Base-by-base conservation (phyloP, 1,140 invertebrate genomes). In the Philotrypesis tridentata region DNA sequence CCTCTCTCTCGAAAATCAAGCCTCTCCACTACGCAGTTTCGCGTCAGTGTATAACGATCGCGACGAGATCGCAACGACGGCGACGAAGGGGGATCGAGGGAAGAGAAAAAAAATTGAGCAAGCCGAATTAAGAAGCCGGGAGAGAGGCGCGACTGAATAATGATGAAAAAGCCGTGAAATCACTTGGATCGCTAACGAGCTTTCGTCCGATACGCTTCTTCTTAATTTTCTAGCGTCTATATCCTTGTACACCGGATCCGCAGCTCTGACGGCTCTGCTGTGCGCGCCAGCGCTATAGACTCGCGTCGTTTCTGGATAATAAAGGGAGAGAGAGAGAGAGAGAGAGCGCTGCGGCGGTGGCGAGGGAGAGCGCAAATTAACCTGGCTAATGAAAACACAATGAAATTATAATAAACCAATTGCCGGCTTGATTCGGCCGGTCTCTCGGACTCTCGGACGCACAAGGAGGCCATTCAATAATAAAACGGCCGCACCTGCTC, bases 401-500 rank as follows among this genome's bases (percentile, higher is more conserved):
- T 91, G 90, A 91, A 91, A 92, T 92, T 91, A 90, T 91, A 91
- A 92, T 92, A 90, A 92, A 90, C 90, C 89, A 92, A 92, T 91
- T 92, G 89, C 88, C 87, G 87, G 87, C 87, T 89, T 91, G 90
- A 91, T 92, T 90, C 88, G 88, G 48, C 21, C 86, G 89, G 89
- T 84, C 78, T 55, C 48, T 55, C 48, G 48, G 48, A 55, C 48
- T 55, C 48, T 72, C 87, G 87, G 87, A 55, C 48, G 48, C 48
- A 55, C 86, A 91, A 90, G 90, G 87, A 91, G 89, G 87, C 87
- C 87, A 89, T 91, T 92, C 90, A 91, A 92, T 91, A 91, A 90
- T 92, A 91, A 91, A 92, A 91, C 89, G 88, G 88, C 85, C 87
- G 61, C 86, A 83, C 83, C 85, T 85, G 84, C 83, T 84, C 76